Base-by-base conservation (phyloP, 2,888 invertebrate species). In the Timandra comae region DNA sequence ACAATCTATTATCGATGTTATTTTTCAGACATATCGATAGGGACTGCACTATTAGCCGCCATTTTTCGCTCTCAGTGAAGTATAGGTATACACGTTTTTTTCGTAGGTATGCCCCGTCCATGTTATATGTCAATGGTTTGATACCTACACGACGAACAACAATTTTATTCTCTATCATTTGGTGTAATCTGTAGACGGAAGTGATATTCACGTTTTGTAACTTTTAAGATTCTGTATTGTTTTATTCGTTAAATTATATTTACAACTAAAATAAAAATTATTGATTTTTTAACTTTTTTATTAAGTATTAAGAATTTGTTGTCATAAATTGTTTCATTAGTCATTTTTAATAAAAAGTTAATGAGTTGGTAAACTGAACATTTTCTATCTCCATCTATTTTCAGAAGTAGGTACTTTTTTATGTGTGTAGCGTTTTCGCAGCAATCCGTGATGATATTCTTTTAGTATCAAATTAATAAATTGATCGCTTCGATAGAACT, bases 381-480 rank as follows among this genome's bases (percentile, higher is more conserved):
- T 80, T 77, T 87, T 87, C 87, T 86, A 87, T 88, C 88, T 88
- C 88, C 88, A 88, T 89, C 89, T 89, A 89, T 89, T 89, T 89
- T 89, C 90, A 89, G 89, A 89, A 86, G 81, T 87, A 89, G 88
- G 89, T 89, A 89, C 89, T 89, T 89, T 85, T 86, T 71, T 80
- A 75, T 68, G 85, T 78, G 82, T 81, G 78, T 85, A 84, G 86
- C 85, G 85, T 86, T 85, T 86, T 86, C 81, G 88, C 88, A 88
- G 88, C 88, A 79, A 87, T 85, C 85, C 87, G 88, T 87, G 88
- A 88, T 88, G 87, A 78, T 88, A 87, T 87, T 88, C 88, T 88
- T 86, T 80, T 84, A 86, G 80, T 78, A 71, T 80, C 79, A 74
- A 72, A 79, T 81, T 86, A 81, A 71, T 85, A 86, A 84, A 82